phyloP scores from a whole-genome alignment of 2,888 invertebrate species.

The Papilio gigon region DNA sequence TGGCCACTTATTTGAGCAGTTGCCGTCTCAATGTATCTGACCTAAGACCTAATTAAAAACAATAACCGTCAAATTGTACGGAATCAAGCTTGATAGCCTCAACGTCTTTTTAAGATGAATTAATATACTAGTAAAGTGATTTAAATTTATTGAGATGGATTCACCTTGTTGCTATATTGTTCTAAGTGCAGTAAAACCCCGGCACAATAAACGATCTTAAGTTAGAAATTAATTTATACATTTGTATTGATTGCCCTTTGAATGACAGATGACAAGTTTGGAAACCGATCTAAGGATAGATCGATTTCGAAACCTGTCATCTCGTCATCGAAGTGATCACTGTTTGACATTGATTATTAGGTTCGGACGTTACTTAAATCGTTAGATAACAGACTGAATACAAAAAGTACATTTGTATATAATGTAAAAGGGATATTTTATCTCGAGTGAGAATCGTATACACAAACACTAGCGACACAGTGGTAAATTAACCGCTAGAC shows the following conservation, averaged over 20 bases:
- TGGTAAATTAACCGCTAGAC: not conserved
- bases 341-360: not conserved
- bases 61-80: constrained; percentile 47
- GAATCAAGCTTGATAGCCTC: constrained; percentile 23
- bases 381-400: not conserved
- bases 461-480: not conserved
- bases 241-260: not conserved
- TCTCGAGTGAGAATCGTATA: constrained; percentile 2
- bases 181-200: not conserved
- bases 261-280: too few species aligned
- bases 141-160: not conserved
- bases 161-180: not conserved
- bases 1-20: constrained; percentile 24
- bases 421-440: constrained; percentile 6
- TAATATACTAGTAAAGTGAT: not conserved
- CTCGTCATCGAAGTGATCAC: too few species aligned
- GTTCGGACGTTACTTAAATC: not conserved
- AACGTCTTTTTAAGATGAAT: not conserved
- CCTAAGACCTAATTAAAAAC: constrained; percentile 47
- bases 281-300: not conserved
- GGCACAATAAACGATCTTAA: not conserved
- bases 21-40: constrained; percentile 43
- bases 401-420: not conserved
- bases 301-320: too few species aligned
- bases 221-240: not conserved